Conservation (phyloP, 2,113 vertebrate genomes). For the rat (Rattus norvegicus) region DNA sequence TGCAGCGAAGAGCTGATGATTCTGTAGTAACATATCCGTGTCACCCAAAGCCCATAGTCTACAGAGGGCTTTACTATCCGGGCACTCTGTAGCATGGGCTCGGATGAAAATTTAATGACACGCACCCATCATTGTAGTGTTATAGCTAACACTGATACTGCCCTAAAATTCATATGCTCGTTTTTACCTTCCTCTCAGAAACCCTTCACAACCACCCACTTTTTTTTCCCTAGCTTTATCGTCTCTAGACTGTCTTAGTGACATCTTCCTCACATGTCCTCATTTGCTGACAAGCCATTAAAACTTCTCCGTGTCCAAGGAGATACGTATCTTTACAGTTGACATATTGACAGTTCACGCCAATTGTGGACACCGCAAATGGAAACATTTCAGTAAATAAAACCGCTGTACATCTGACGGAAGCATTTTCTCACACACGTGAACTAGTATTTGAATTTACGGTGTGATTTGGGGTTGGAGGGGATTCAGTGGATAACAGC, state of each 20-base stretch:
- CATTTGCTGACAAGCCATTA: neutral
- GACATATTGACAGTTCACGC: neutral
- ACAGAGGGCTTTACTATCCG: neutral
- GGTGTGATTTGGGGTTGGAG: neutral
- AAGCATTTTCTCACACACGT: neutral
- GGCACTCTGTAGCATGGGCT: neutral
- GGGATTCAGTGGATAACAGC: neutral
- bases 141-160: neutral
- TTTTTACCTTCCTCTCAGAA: neutral
- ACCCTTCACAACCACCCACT: neutral
- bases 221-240: neutral
- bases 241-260: neutral
- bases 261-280: neutral
- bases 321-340: neutral
- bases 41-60: neutral
- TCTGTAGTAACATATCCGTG: neutral
- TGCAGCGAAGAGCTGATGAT: neutral
- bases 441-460: neutral
- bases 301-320: neutral
- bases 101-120: neutral
- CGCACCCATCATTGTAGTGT: neutral
- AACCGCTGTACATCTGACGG: neutral
- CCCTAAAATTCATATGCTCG: neutral
- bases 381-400: neutral
- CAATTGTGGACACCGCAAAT: neutral